Evolutionary conservation across 2,113 vertebrate species (phyloP).

Genomic region (Sander lucioperca): DNA sequence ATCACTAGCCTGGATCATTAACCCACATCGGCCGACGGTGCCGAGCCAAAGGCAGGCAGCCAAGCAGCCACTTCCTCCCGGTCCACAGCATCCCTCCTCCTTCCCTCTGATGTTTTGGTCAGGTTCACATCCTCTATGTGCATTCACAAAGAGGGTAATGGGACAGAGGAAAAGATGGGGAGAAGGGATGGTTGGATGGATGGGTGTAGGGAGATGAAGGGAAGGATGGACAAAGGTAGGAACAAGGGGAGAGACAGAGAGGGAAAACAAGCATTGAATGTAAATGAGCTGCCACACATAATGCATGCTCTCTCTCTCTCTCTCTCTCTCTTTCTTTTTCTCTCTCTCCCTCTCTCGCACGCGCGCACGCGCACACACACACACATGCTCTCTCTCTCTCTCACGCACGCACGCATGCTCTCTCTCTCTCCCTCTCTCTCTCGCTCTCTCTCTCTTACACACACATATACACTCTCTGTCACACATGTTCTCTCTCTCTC

Average conservation of each 20-base stretch:
- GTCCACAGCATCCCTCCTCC: slow-evolving; percentile 38
- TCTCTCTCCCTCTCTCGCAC: slow-evolving; percentile 36
- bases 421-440: slow-evolving; percentile 12
- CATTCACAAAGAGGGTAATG: slow-evolving; percentile 7
- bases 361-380: not conserved
- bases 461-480: no score
- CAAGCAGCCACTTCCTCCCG: not conserved
- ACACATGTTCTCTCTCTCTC: slow-evolving; percentile 19
- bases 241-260: slow-evolving; percentile 51
- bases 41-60: slow-evolving; percentile 25
- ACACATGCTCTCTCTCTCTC: slow-evolving; percentile 8
- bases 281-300: slow-evolving; percentile 82
- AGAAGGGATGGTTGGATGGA: not conserved
- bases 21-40: slow-evolving; percentile 56
- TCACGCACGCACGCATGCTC: not conserved
- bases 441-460: not conserved
- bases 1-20: slow-evolving; percentile 70
- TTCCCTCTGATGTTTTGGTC: slow-evolving; percentile 35
- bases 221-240: slow-evolving; percentile 56
- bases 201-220: slow-evolving; percentile 21
- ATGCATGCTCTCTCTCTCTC: slow-evolving; percentile 56
- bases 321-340: slow-evolving; percentile 33
- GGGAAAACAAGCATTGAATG: slow-evolving; percentile 77
- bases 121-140: slow-evolving; percentile 59
- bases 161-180: no score